phyloP scores from a whole-genome alignment of 1,140 invertebrate species.

The Lineus longissimus region DNA sequence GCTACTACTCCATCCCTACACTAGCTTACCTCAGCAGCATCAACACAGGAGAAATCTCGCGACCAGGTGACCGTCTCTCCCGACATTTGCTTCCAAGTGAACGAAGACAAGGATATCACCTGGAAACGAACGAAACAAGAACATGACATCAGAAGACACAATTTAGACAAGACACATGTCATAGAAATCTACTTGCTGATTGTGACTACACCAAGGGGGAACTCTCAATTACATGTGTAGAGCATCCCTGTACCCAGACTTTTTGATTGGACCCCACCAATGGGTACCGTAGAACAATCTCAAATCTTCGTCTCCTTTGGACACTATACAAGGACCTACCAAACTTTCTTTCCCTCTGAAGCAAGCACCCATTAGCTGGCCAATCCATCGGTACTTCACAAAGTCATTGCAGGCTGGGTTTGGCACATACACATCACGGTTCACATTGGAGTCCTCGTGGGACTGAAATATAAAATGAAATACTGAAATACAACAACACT shows the following conservation, averaged over 20 bases:
- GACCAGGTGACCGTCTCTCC: slow-evolving; percentile 46
- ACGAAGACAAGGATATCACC: slow-evolving; percentile 46
- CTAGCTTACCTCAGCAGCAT: slow-evolving; percentile 48
- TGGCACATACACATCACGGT: slow-evolving; percentile 49
- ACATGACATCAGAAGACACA: not conserved
- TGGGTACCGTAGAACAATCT: too few species aligned
- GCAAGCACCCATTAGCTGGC: slow-evolving; percentile 53
- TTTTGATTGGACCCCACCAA: too few species aligned
- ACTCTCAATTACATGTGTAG: too few species aligned
- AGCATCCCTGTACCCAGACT: too few species aligned
- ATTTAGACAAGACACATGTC: not conserved
- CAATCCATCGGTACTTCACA: slow-evolving; percentile 50
- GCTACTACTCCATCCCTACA: too few species aligned
- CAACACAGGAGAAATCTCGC: slow-evolving; percentile 46
- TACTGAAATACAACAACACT: not conserved
- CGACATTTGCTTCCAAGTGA: slow-evolving; percentile 51
- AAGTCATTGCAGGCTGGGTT: slow-evolving; percentile 46
- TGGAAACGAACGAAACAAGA: slow-evolving; percentile 19
- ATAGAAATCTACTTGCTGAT: too few species aligned
- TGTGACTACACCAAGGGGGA: too few species aligned
- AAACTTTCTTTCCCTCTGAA: slow-evolving; percentile 47
- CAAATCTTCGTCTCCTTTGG: too few species aligned
- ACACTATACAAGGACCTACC: too few species aligned
- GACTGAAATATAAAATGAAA: slow-evolving; percentile 27
- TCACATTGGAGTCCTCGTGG: slow-evolving; percentile 47